phyloP scores from a whole-genome alignment of 2,797 vertebrate species.

The Argentina silus region DNA sequence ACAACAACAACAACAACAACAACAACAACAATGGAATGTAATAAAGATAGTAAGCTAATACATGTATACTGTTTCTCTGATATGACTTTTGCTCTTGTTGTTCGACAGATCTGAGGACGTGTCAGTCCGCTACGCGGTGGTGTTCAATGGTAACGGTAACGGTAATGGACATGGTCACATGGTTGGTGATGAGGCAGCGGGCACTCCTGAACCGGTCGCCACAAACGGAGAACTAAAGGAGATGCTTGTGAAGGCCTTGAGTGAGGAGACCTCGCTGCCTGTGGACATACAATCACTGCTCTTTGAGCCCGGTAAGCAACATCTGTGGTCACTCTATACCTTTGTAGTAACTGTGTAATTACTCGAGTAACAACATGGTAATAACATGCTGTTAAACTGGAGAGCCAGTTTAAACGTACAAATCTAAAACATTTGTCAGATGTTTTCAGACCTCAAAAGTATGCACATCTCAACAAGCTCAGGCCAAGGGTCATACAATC shows the following conservation, averaged over 20 bases:
- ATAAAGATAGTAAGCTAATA: background rate
- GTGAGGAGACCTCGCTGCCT: conserved; percentile 80
- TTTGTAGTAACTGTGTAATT: too few relatives aligned
- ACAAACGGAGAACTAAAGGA: conserved; percentile 77
- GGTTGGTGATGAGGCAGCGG: conserved; percentile 69
- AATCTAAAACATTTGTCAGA: too few relatives aligned
- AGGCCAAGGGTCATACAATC: background rate
- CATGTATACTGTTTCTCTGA: conserved; percentile 10
- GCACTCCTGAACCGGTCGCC: conserved; percentile 35
- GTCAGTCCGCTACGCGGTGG: conserved; percentile 81
- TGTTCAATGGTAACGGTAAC: too few relatives aligned
- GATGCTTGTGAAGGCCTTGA: conserved; percentile 84
- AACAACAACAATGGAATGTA: too few relatives aligned
- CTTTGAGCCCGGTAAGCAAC: conserved; percentile 76
- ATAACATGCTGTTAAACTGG: too few relatives aligned
- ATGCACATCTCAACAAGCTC: background rate
- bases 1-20: too few relatives aligned
- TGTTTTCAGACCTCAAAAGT: too few relatives aligned
- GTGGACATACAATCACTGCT: conserved; percentile 83
- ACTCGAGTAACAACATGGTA: too few relatives aligned
- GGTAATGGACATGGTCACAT: conserved; percentile 80
- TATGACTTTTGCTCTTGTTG: conserved; percentile 11
- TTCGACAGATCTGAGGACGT: conserved; percentile 81
- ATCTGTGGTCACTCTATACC: background rate
- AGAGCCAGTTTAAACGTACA: too few relatives aligned